Evolutionary conservation across 2,113 vertebrate species (phyloP), one percentile per base, ranked within the genome.

Genomic region (Pelmatolapia mariae): DNA sequence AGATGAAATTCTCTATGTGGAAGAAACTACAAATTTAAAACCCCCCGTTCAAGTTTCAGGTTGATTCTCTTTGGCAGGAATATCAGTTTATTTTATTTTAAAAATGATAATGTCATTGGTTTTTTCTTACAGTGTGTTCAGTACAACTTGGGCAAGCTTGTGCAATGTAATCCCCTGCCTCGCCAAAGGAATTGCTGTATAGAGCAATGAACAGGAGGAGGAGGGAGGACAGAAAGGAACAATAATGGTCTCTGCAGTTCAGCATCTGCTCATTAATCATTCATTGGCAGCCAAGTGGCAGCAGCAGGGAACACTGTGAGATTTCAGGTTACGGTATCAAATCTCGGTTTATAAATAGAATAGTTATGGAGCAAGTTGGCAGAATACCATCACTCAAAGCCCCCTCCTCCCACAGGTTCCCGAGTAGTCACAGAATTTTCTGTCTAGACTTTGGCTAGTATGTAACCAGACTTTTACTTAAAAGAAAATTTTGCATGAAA

Each of bases 311-410:
- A 92, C 88, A 84, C 92, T 90, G 91, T 87, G 90, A 94, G 92
- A 96, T 94, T 95, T 95, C 92, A 95, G 94, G 93, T 96, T 95
- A 94, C 86, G 88, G 88, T 95, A 95, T 96, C 95, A 95, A 95
- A 96, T 96, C 95, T 95, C 94, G 85, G 92, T 95, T 96, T 96
- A 96, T 96, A 96, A 96, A 96, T 96, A 96, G 94, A 95, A 95
- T 82, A 86, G 91, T 89, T 92, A 94, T 95, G 90, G 89, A 90
- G 89, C 80, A 47, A 83, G 80, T 89, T n/a, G 59, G 90, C 86
- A 85, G 86, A 91, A 93, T 87, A 89, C 86, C 91, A 93, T 94
- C 91, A 89, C 82, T 94, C 87, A 91, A 83, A 80, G 52, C 83
- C 86, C 89, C 54, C 76, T 36, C 78, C 91, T 78, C 63, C 81